Evolutionary conservation across 2,888 invertebrate species (phyloP), one percentile per base, ranked within the genome.

Genomic region (Oxyteleia sp.): DNA sequence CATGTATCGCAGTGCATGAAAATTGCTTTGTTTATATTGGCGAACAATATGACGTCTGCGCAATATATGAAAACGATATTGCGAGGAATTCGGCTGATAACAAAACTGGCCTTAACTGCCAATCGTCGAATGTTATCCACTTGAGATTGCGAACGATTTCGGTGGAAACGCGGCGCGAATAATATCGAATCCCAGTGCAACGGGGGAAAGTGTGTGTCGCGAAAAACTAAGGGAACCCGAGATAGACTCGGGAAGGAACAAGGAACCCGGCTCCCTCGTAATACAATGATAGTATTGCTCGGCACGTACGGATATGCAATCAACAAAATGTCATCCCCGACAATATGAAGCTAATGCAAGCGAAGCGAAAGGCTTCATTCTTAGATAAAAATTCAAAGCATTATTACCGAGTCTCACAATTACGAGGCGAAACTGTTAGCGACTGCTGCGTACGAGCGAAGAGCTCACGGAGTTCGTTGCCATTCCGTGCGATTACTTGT

Each of bases 291-390:
- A 87, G 53, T 80, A 83, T 86, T 89, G 88, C 89, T 29, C 85
- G 76, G 87, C 91, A 92, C 90, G 91, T 90, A 87, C 55, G 63
- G 53, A 81, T 80, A 82, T 80, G 86, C 87, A 89, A 89, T 88
- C 88, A 90, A 88, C 88, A 85, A 89, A 91, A 91, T 82, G 85
- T 74, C 81, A 87, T 88, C 82, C 38, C 69, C 43, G 72, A 76
- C 82, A 66, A 82, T 83, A 80, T 29, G 57, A 64, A 51, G 51
- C 63, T 57, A 49, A 55, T 66, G 55, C 72, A 72, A 66, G 61
- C 57, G 16, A 66, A 43, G 29, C 57, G 61, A 43, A 76, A 80
- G 75, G 75, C 45, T 64, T 75, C 68, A 68, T 85, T 59, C 55
- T 61, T 45, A 32, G 72, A 85, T 85, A 76, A 82, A 71, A 64